Percentiles rank a stretch among this genome's conserved stretches.
Conservation (phyloP, 2,113 vertebrate species). For the Clarias batrachus region DNA sequence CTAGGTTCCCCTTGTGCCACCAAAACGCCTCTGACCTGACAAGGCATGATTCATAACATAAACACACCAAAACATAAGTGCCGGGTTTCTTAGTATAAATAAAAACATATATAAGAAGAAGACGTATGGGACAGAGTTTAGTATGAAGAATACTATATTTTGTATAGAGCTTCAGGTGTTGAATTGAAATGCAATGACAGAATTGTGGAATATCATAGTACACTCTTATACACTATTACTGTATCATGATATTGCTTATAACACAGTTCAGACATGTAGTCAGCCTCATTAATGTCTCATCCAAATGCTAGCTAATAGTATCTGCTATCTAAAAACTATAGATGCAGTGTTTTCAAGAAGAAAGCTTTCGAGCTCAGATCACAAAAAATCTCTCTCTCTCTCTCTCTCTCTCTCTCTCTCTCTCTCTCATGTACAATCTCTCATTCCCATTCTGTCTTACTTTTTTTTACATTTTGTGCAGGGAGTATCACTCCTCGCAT, state of each 20-base stretch:
- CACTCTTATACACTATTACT: not conserved
- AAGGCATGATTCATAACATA: too few species aligned
- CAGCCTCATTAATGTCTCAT: not conserved
- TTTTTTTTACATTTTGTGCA: constrained; percentile 61
- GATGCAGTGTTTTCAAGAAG: constrained; percentile 63
- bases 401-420: constrained; percentile 57
- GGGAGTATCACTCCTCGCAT: constrained; percentile 98
- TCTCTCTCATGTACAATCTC: constrained; percentile 34
- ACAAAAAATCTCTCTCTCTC: constrained; percentile 59
- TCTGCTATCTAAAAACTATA: not conserved
- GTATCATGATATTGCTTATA: not conserved
- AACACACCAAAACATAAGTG: too few species aligned
- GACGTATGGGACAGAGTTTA: not conserved
- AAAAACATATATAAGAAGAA: not conserved
- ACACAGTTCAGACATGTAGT: not conserved
- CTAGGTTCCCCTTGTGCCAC: too few species aligned
- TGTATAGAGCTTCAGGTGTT: not conserved
- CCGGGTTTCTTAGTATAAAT: not conserved
- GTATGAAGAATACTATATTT: not conserved
- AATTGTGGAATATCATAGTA: not conserved
- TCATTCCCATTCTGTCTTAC: constrained; percentile 36
- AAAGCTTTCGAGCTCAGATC: constrained; percentile 77
- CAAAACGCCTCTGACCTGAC: too few species aligned
- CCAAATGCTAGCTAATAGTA: not conserved
- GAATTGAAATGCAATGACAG: not conserved